These are phyloP conservation scores for Drosophila nr. perissopoda DNA, from an alignment of 2,888 invertebrate species.

Conservation along the genomic window DNA sequence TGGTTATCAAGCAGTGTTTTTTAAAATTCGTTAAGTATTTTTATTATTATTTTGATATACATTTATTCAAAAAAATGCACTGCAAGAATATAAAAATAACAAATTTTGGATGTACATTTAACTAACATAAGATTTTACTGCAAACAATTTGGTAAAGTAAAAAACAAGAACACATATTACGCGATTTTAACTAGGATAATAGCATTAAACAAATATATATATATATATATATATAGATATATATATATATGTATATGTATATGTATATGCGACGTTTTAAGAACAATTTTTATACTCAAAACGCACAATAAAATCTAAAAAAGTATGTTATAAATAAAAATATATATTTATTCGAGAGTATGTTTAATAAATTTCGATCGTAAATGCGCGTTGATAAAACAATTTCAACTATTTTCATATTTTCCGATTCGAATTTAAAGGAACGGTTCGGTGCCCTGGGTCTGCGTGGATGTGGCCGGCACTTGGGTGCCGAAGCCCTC, in stretches of 20 bases:
- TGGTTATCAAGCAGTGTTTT: neutral
- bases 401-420: neutral
- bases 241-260: constrained; percentile 9
- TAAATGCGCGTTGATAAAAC: constrained; percentile 8
- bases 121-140: constrained; percentile 44
- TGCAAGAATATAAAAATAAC: constrained; percentile 25
- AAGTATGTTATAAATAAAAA: constrained; percentile 22
- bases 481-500: constrained; percentile 49
- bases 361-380: constrained; percentile 28
- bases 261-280: constrained; percentile 37
- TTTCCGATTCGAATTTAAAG: constrained; percentile 1
- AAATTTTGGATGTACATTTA: constrained; percentile 40
- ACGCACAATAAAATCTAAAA: constrained; percentile 47
- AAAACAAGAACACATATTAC: constrained; percentile 14
- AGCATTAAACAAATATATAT: constrained; percentile 18
- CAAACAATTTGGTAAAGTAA: constrained; percentile 25
- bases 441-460: constrained; percentile 19
- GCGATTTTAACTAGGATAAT: constrained; percentile 55
- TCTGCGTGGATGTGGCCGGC: constrained; percentile 54
- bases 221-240: constrained; percentile 18
- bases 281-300: constrained; percentile 52
- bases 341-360: constrained; percentile 12
- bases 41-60: neutral
- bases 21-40: neutral
- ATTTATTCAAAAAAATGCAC: constrained; percentile 1